phyloP scores from a whole-genome alignment of 1,140 invertebrate genomes.

The Trichonephila clavata region DNA sequence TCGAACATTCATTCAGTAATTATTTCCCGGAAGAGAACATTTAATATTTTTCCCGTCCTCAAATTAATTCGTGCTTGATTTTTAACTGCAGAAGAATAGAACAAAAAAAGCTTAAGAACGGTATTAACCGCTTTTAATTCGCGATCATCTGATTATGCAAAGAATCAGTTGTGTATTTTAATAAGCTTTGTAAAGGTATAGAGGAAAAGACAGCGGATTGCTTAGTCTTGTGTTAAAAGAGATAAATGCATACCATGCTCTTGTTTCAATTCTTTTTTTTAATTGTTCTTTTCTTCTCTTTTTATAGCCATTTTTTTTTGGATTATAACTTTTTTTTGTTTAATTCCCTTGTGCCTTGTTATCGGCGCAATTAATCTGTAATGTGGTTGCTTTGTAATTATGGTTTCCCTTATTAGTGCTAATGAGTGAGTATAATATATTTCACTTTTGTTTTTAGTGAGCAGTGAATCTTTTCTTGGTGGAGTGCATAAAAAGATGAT shows the following conservation, averaged over 20 bases:
- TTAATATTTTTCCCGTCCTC: not conserved
- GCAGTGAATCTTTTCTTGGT: slow-evolving; percentile 15
- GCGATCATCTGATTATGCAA: not conserved
- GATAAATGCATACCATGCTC: not conserved
- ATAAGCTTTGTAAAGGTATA: slow-evolving; percentile 23
- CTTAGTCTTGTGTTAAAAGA: slow-evolving; percentile 31
- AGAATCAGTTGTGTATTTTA: slow-evolving; percentile 13
- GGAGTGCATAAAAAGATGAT: not conserved
- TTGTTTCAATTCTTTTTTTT: not conserved
- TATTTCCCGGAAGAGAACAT: slow-evolving; percentile 6
- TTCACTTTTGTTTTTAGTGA: not conserved
- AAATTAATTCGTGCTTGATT: slow-evolving; percentile 44
- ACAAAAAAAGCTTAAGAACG: not conserved
- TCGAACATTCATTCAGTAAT: not conserved
- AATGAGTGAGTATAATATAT: slow-evolving; percentile 33
- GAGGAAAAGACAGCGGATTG: not conserved
- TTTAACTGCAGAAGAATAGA: not conserved
- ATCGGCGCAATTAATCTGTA: slow-evolving; percentile 55
- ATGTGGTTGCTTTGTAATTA: slow-evolving; percentile 64
- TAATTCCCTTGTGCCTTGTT: slow-evolving; percentile 1
- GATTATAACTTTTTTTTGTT: slow-evolving; percentile 11
- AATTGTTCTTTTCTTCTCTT: not conserved
- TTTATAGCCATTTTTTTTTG: slow-evolving; percentile 8
- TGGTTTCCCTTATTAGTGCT: slow-evolving; percentile 45
- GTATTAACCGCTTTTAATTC: slow-evolving; percentile 26